Conservation (phyloP, 1,140 invertebrate species). For the Tribolium madens region DNA sequence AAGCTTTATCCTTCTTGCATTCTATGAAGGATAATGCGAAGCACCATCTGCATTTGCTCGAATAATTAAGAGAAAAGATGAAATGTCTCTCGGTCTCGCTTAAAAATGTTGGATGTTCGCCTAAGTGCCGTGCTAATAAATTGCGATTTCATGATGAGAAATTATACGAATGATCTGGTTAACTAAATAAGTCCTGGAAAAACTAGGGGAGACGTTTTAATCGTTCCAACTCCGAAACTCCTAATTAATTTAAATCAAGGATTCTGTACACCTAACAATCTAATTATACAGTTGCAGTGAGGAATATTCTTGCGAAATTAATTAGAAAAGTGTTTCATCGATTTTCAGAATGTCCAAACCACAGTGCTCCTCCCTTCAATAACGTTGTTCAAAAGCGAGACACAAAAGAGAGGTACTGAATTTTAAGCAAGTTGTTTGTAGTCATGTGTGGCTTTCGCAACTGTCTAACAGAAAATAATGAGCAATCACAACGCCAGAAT, state of each 20-base stretch:
- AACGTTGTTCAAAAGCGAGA: not conserved
- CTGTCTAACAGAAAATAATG: constrained; percentile 21
- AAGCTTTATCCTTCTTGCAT: constrained; percentile 29
- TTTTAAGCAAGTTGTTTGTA: constrained; percentile 11
- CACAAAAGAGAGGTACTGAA: not conserved
- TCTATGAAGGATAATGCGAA: constrained; percentile 29
- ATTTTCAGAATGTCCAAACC: not conserved
- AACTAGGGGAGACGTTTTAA: not conserved
- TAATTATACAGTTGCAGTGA: constrained; percentile 7
- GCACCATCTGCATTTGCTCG: constrained; percentile 25
- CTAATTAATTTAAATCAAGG: constrained; percentile 16
- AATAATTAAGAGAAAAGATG: constrained; percentile 33
- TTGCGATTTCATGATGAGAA: constrained; percentile 15
- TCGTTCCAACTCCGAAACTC: not conserved
- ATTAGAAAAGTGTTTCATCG: not conserved
- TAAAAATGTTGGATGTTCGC: constrained; percentile 3
- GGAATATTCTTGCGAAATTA: not conserved
- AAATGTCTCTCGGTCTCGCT: constrained; percentile 16
- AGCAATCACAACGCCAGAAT: constrained; percentile 1
- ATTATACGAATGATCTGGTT: constrained; percentile 23
- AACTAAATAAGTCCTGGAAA: not conserved
- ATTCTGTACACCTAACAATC: constrained; percentile 3
- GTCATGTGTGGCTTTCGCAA: not conserved
- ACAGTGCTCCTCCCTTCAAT: not conserved
- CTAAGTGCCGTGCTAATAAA: constrained; percentile 12